Base-by-base conservation (phyloP, 2,888 invertebrate genomes). In the Leucophenga maculata region DNA sequence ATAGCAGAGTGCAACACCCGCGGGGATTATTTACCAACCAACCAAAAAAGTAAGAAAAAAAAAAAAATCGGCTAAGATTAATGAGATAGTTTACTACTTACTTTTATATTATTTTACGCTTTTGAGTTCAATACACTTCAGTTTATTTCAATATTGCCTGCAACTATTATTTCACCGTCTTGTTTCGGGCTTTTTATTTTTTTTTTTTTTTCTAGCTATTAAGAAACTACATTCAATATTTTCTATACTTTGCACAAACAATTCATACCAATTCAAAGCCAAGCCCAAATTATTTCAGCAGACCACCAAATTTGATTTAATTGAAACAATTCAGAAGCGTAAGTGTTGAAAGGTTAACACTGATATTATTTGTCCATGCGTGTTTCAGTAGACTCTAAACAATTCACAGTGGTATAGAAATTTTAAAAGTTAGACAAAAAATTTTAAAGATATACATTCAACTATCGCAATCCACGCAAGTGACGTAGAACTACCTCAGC, bases 331-430 rank as follows among this genome's bases (percentile, higher is more conserved):
- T 55, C 14, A 14, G 20, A 22, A 11, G 55, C 55, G 13, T 55
- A 26, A 20, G 55, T 55, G 55, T 55, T 55, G 26, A 55, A 55
- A 55, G 55, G 55, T 55, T 55, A 55, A 55, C 8, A 20, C 26
- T 13, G 8, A 6, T 22, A 13, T 26, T 26, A 11, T 55, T 13
- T 26, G 55, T 22, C 55, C 11, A 18, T 26, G 55, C 55, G 55
- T 55, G 18, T 52, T 52, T 18, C 52, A 20, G 52, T 52, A 52
- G 52, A 39, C 39, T 8, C 8, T 9, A 11, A 39, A 1, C 1
- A 8, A 11, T 39, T 8, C 8, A 39, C 39, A 6, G 39, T 39
- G 39, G 39, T 39, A 26, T 26, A 26, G 26, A 26, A 26, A 26
- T 3, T 39, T 9, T 6, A 39, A 39, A 39, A 39, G 39, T 8